Percentiles rank a stretch among this genome's conserved stretches.
Evolutionary conservation across 2,113 vertebrate species (phyloP).

Genomic region (Lanius collurio): DNA sequence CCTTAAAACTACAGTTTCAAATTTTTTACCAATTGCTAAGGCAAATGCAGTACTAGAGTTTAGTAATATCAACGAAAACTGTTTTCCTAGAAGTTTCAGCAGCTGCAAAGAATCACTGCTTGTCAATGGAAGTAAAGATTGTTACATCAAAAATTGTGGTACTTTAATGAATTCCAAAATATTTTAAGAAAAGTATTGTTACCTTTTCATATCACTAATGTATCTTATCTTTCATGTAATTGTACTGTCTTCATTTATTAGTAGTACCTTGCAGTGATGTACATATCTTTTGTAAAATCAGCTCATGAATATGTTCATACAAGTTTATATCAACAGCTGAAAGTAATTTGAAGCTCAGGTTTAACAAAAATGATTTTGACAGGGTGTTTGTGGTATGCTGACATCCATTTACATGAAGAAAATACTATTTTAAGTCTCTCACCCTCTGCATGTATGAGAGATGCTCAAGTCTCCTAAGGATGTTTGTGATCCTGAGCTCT

Average conservation of each 20-base stretch:
- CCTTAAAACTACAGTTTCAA: background rate
- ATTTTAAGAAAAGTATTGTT: background rate
- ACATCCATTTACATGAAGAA: background rate
- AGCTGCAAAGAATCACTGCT: background rate
- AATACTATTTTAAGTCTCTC: background rate
- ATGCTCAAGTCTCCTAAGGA: background rate
- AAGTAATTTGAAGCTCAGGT: background rate
- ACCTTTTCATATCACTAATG: background rate
- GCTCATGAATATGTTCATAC: background rate
- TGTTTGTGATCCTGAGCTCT: background rate
- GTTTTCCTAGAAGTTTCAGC: background rate
- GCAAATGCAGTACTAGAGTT: background rate
- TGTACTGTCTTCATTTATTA: background rate
- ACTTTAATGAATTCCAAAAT: background rate
- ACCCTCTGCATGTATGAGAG: background rate
- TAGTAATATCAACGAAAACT: background rate
- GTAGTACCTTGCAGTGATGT: background rate
- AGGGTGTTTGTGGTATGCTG: background rate
- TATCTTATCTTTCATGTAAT: background rate
- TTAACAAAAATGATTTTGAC: background rate
- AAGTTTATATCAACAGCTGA: background rate
- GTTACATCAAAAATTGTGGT: background rate
- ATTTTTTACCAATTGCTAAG: background rate
- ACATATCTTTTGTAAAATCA: background rate
- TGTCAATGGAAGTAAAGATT: background rate